phyloP scores from a whole-genome alignment of 2,888 invertebrate genomes.

The Lottia scabra region DNA sequence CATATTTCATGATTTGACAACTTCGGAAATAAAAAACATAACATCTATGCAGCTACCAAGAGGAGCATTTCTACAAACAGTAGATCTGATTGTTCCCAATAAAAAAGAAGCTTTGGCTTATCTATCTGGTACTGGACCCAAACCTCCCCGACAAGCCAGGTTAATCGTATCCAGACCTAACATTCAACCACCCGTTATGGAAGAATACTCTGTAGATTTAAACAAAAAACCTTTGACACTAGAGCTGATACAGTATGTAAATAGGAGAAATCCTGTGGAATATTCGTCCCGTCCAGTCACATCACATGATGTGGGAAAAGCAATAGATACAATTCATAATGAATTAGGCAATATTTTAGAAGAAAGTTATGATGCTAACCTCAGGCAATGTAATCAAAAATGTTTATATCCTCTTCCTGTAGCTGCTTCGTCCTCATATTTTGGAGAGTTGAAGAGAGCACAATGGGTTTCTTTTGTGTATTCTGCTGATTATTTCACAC shows the following conservation, averaged over 20 bases:
- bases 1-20: conserved; percentile 34
- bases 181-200: conserved; percentile 34
- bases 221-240: conserved; percentile 30
- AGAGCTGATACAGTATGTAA: conserved; percentile 6
- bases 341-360: conserved; percentile 21
- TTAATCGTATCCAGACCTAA: conserved; percentile 53
- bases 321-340: conserved; percentile 21
- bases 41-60: conserved; percentile 11
- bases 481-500: conserved; percentile 22
- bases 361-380: conserved; percentile 28
- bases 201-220: conserved; percentile 14
- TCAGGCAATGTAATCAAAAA: conserved; percentile 25
- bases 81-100: conserved; percentile 35
- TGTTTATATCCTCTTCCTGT: conserved; percentile 28
- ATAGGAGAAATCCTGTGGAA: conserved; percentile 26
- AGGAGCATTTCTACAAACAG: conserved; percentile 18
- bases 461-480: conserved; percentile 34
- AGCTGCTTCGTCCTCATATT: conserved; percentile 12
- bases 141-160: conserved; percentile 45
- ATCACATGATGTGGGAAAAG: conserved; percentile 17
- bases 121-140: conserved; percentile 24
- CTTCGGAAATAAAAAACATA: conserved; percentile 25
- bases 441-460: conserved; percentile 17
- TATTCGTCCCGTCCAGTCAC: conserved; percentile 31
- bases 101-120: conserved; percentile 36